phyloP scores from a whole-genome alignment of 2,113 vertebrate genomes.

The Desmodus rotundus region DNA sequence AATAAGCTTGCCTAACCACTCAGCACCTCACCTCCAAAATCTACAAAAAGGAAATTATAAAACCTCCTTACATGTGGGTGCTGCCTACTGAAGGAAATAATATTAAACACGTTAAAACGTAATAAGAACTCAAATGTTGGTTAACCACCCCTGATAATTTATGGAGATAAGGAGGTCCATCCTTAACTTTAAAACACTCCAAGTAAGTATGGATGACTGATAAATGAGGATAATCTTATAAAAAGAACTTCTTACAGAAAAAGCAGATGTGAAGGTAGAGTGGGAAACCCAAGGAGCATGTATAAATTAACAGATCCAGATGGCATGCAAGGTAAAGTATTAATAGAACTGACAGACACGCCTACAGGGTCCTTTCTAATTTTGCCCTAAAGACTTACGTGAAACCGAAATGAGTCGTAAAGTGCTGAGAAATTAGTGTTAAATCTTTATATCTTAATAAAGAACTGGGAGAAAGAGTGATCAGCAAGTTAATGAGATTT shows the following conservation, averaged over 20 bases:
- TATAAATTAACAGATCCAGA: not conserved
- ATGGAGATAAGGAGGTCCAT: not conserved
- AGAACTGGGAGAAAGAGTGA: conserved; percentile 21
- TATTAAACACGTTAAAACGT: not conserved
- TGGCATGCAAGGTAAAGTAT: not conserved
- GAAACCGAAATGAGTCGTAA: not conserved
- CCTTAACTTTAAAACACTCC: not conserved
- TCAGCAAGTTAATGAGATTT: conserved; percentile 42
- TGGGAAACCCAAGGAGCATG: not conserved
- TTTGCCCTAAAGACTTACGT: not conserved
- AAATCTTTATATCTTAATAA: conserved; percentile 38
- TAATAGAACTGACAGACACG: not conserved
- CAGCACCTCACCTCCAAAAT: not conserved
- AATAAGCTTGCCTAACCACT: not conserved
- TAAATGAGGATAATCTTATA: not conserved
- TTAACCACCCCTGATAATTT: not conserved
- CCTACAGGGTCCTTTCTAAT: not conserved
- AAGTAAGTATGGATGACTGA: not conserved
- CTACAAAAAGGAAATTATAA: not conserved
- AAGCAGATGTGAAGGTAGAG: not conserved
- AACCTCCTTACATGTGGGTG: not conserved
- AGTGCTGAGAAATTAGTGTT: not conserved
- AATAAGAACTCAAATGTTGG: not conserved
- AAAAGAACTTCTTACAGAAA: not conserved
- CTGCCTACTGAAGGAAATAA: not conserved